phyloP scores from a whole-genome alignment of 2,888 invertebrate species.

The Papilio protenor region DNA sequence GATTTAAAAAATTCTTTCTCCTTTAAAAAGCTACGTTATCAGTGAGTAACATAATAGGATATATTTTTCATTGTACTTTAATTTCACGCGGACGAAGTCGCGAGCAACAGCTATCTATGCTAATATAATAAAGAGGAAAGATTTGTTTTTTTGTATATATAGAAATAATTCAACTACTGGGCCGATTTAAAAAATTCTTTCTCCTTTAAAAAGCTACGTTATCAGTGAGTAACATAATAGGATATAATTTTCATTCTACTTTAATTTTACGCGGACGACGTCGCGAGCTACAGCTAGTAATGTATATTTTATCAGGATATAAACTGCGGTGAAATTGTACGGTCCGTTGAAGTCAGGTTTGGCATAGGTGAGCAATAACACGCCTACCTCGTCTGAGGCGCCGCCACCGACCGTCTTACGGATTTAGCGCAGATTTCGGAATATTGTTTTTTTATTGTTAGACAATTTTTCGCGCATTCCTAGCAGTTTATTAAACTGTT shows the following conservation, averaged over 20 bases:
- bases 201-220: not conserved
- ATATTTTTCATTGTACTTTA: no score
- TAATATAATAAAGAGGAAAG: no score
- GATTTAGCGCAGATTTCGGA: slow-evolving; percentile 32
- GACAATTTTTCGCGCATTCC: slow-evolving; percentile 34
- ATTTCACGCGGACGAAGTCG: no score
- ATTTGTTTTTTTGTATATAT: not conserved
- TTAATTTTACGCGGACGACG: no score
- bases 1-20: not conserved
- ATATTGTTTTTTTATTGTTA: slow-evolving; percentile 31
- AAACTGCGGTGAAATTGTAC: slow-evolving; percentile 57
- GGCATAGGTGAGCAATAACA: slow-evolving; percentile 64
- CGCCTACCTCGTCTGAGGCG: slow-evolving; percentile 59
- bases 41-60: no score
- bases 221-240: no score
- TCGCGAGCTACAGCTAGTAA: not conserved
- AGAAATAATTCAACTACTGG: slow-evolving; percentile 49
- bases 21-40: not conserved
- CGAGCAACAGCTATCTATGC: not conserved
- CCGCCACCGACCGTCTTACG: slow-evolving; percentile 14
- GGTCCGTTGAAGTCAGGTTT: slow-evolving; percentile 64
- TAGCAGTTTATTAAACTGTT: not conserved
- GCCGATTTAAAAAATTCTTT: not conserved
- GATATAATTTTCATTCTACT: no score
- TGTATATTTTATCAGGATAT: slow-evolving; percentile 1